phyloP scores from a whole-genome alignment of 2,888 invertebrate species.

The Andrena praecox region DNA sequence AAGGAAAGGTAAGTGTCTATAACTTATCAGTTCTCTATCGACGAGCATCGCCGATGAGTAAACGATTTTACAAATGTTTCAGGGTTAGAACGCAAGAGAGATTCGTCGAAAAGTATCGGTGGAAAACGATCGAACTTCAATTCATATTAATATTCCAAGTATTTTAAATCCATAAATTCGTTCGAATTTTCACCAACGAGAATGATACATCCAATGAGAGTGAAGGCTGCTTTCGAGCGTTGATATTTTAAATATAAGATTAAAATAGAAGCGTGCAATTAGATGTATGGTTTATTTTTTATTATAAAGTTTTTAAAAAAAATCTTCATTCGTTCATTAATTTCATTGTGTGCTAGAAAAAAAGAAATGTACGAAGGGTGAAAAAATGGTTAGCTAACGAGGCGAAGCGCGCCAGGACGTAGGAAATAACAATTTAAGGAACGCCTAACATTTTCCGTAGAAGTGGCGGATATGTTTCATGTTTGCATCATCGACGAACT shows the following conservation, averaged over 20 bases:
- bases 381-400: too few species aligned
- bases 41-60: neutral
- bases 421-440: too few species aligned
- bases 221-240: neutral
- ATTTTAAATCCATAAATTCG: neutral
- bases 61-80: constrained; percentile 27
- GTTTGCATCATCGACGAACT: too few species aligned
- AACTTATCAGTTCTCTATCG: too few species aligned
- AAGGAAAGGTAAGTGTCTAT: constrained; percentile 71
- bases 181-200: constrained; percentile 2
- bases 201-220: neutral
- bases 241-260: neutral
- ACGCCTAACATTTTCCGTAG: too few species aligned
- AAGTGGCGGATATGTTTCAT: too few species aligned
- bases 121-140: neutral
- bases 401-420: too few species aligned
- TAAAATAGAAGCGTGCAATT: neutral
- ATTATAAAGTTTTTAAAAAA: constrained; percentile 30
- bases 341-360: neutral
- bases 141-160: neutral
- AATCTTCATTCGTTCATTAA: neutral
- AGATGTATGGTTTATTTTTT: constrained; percentile 35
- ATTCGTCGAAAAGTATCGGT: neutral
- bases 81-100: constrained; percentile 38
- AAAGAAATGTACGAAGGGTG: too few species aligned